Percentiles rank a stretch among this genome's conserved stretches.
These are phyloP conservation scores for Cryptotis parvus DNA, from an alignment of 2,113 vertebrate species.

Conservation along the genomic window DNA sequence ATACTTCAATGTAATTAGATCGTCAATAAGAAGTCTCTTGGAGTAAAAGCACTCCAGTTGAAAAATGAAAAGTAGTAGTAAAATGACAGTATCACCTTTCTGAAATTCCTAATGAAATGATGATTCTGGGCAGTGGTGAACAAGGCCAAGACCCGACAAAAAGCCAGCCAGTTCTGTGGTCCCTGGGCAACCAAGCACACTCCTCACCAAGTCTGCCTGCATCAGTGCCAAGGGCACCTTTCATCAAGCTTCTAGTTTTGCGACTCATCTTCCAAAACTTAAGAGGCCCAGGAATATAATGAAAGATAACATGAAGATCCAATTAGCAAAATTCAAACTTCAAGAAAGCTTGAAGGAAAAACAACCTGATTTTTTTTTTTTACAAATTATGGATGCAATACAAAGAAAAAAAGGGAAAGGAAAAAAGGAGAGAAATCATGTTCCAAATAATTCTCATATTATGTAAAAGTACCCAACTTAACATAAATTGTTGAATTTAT, in stretches of 20 bases:
- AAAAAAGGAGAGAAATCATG: not conserved
- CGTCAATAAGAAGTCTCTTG: not conserved
- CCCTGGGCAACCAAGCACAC: too few relatives aligned
- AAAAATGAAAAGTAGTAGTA: not conserved
- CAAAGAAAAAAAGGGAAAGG: too few relatives aligned
- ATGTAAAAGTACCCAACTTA: not conserved
- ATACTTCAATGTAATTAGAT: not conserved
- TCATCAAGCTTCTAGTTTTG: not conserved
- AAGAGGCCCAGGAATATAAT: not conserved
- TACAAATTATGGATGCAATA: not conserved
- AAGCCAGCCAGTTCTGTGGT: rapidly evolving
- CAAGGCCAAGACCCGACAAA: not conserved
- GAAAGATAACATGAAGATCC: not conserved
- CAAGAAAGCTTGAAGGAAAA: not conserved
- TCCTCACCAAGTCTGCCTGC: not conserved
- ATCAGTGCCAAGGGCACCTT: not conserved
- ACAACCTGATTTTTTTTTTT: not conserved
- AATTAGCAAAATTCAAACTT: conserved; percentile 1
- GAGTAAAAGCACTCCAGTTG: not conserved
- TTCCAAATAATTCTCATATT: conserved; percentile 9
- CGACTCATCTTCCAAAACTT: not conserved
- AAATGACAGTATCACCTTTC: not conserved
- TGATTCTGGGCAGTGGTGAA: not conserved
- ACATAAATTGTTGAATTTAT: not conserved
- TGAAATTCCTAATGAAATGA: not conserved